Percentiles rank a stretch among this genome's conserved stretches.
Evolutionary conservation across 2,888 invertebrate species (phyloP).

Genomic region (Latheticus oryzae): DNA sequence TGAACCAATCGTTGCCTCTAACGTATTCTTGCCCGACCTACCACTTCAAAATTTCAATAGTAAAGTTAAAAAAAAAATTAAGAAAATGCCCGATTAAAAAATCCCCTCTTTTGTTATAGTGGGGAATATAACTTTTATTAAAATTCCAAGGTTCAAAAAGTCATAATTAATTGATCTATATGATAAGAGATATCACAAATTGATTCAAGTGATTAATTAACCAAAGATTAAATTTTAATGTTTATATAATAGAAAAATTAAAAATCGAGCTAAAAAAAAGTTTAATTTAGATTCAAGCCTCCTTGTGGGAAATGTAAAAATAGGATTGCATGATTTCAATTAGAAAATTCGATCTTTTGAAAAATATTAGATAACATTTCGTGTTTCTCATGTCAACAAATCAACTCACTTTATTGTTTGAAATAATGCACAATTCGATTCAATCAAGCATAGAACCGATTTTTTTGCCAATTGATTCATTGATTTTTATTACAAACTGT

Average conservation of each 20-base stretch:
- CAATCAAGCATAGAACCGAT: constrained; percentile 30
- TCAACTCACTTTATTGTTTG: constrained; percentile 15
- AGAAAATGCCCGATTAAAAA: constrained; percentile 10
- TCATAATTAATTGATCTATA: constrained; percentile 14
- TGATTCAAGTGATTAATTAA: neutral
- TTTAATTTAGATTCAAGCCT: constrained; percentile 19
- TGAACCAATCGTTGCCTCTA: constrained; percentile 58
- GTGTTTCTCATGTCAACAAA: constrained; percentile 10
- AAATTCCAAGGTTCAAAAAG: constrained; percentile 22
- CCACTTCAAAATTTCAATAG: constrained; percentile 43
- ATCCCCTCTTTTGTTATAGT: constrained; percentile 6
- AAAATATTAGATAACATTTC: constrained; percentile 11
- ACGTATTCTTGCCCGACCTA: constrained; percentile 50
- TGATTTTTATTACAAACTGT: constrained; percentile 13
- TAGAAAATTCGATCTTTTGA: constrained; percentile 19
- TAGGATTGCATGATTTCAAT: constrained; percentile 18
- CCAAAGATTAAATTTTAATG: neutral
- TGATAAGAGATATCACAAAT: constrained; percentile 10
- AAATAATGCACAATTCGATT: constrained; percentile 16
- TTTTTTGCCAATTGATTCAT: constrained; percentile 9
- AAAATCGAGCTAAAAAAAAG: constrained; percentile 5
- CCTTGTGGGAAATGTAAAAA: constrained; percentile 12
- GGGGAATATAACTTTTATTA: constrained; percentile 7
- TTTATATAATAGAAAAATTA: neutral
- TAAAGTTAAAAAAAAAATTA: constrained; percentile 39